Evolutionary conservation across 2,113 vertebrate genomes (phyloP).

Genomic region (Potamarius usumacintae): DNA sequence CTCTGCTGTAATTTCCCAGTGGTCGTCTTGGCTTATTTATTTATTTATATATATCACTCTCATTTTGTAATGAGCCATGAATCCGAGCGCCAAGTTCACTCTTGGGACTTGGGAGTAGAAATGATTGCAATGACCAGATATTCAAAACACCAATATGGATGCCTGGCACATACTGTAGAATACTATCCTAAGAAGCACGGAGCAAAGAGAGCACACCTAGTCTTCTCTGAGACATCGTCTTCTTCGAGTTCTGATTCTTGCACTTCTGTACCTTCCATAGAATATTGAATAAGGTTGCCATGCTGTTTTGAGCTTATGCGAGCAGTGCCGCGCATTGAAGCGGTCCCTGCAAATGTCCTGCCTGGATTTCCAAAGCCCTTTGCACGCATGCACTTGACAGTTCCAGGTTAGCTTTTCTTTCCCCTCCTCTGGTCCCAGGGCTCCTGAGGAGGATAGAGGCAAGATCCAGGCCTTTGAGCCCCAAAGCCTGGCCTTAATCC

Average conservation of each 20-base stretch:
- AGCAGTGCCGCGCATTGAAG: slow-evolving; percentile 47
- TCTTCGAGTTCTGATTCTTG: slow-evolving; percentile 44
- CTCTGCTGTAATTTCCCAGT: slow-evolving; percentile 78
- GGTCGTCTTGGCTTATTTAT: slow-evolving; percentile 68
- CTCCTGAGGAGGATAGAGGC: slow-evolving; percentile 71
- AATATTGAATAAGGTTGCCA: slow-evolving; percentile 52
- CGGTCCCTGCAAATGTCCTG: slow-evolving; percentile 62
- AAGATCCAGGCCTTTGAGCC: slow-evolving; percentile 79
- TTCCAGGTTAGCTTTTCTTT: slow-evolving; percentile 75
- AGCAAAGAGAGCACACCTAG: slow-evolving; percentile 41
- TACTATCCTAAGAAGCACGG: slow-evolving; percentile 27
- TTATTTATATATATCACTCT: slow-evolving; percentile 60
- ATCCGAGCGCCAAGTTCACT: slow-evolving; percentile 64
- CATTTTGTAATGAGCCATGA: slow-evolving; percentile 76
- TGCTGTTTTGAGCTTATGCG: slow-evolving; percentile 56
- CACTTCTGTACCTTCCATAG: slow-evolving; percentile 46
- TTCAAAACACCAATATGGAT: slow-evolving; percentile 49
- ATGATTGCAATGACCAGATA: slow-evolving; percentile 60
- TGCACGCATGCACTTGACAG: slow-evolving; percentile 74
- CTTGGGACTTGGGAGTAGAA: slow-evolving; percentile 66
- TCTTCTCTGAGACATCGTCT: slow-evolving; percentile 35
- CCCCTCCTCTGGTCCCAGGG: slow-evolving; percentile 63
- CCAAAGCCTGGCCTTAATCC: slow-evolving; percentile 78
- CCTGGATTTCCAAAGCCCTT: slow-evolving; percentile 64
- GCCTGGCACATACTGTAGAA: slow-evolving; percentile 42